phyloP scores from a whole-genome alignment of 2,888 invertebrate genomes.

The Linyphia triangularis region DNA sequence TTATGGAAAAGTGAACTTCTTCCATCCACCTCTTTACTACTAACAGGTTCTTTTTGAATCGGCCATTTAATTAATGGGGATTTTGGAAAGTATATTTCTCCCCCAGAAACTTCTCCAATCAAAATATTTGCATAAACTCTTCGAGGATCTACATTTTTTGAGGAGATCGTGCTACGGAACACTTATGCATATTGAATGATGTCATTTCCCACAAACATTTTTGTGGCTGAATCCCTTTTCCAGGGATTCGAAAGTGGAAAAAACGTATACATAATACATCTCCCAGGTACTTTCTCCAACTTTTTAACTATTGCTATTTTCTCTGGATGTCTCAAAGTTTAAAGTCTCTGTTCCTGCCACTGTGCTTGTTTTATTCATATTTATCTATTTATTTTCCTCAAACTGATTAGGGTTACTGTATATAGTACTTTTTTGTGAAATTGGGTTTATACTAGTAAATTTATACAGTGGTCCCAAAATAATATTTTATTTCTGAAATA shows the following conservation, averaged over 20 bases:
- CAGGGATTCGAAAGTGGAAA: constrained; percentile 11
- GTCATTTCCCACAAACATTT: constrained; percentile 65
- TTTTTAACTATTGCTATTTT: constrained; percentile 66
- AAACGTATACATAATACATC: constrained; percentile 67
- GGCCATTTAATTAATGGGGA: constrained; percentile 70
- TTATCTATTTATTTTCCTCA: constrained; percentile 60
- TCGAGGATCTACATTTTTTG: constrained; percentile 43
- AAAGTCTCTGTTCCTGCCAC: background rate
- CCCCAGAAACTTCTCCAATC: constrained; percentile 50
- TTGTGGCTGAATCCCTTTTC: constrained; percentile 49
- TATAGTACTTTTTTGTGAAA: background rate
- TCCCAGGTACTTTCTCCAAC: constrained; percentile 48
- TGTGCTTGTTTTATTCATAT: constrained; percentile 51
- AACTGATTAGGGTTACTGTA: constrained; percentile 41
- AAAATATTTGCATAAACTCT: constrained; percentile 74
- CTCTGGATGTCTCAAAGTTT: constrained; percentile 6
- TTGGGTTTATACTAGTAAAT: constrained; percentile 22
- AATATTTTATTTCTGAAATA: background rate
- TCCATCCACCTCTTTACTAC: background rate
- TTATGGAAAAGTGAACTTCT: constrained; percentile 42
- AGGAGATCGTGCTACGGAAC: constrained; percentile 23
- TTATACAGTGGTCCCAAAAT: background rate
- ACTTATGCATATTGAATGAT: constrained; percentile 73
- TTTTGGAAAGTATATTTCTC: constrained; percentile 26
- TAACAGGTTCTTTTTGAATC: constrained; percentile 59